Evolutionary conservation across 2,797 vertebrate genomes (phyloP).

Genomic region (Malacoraja senta): DNA sequence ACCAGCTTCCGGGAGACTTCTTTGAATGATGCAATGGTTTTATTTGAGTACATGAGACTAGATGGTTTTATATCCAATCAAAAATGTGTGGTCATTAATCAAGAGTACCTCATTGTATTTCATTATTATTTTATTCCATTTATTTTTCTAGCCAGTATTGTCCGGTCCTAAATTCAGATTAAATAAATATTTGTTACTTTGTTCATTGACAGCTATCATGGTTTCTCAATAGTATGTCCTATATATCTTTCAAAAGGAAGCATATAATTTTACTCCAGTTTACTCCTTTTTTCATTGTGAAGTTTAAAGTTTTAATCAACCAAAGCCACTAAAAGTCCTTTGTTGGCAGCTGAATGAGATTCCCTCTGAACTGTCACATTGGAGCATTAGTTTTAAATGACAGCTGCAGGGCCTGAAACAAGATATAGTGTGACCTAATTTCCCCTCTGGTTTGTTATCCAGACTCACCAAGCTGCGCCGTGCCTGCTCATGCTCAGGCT

Average conservation of each 20-base stretch:
- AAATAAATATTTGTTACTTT: neutral
- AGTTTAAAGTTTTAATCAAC: neutral
- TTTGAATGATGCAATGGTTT: neutral
- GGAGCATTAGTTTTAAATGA: neutral
- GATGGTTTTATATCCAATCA: neutral
- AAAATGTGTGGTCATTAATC: neutral
- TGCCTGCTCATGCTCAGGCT: neutral
- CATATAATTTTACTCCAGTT: neutral
- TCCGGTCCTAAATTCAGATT: neutral
- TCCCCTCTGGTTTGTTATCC: too few relatives aligned
- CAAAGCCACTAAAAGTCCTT: neutral
- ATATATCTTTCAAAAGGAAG: neutral
- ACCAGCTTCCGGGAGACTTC: neutral
- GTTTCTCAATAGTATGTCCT: neutral
- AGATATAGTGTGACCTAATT: neutral
- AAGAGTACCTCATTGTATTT: neutral
- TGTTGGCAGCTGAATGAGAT: neutral
- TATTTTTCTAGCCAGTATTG: neutral
- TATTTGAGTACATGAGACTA: neutral
- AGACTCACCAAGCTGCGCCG: neutral
- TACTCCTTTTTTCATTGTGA: neutral
- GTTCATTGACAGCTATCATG: neutral
- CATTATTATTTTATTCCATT: neutral
- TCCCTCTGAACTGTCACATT: neutral
- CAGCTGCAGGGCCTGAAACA: neutral